Percentiles rank a stretch among this genome's conserved stretches.
Conservation (phyloP, 2,797 vertebrate genomes). For the Mus spretus region DNA sequence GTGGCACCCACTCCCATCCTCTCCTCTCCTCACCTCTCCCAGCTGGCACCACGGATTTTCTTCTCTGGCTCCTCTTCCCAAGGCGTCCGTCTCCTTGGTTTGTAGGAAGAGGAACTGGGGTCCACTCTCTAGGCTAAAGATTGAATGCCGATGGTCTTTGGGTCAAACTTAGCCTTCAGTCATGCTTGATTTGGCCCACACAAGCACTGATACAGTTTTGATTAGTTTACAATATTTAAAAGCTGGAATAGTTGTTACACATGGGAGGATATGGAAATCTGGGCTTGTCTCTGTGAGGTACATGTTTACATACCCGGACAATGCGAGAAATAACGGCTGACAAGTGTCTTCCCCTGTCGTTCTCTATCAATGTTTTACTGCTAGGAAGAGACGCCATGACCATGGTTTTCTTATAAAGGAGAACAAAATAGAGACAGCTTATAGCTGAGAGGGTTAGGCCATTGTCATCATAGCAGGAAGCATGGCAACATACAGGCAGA, state of each 20-base stretch:
- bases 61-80: neutral
- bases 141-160: neutral
- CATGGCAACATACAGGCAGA: neutral
- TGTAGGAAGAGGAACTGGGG: neutral
- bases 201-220: constrained; percentile 44
- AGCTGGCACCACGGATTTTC: neutral
- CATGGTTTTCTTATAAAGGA: neutral
- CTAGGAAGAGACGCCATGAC: neutral
- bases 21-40: neutral
- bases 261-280: constrained; percentile 35
- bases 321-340: neutral
- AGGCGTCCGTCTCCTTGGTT: neutral
- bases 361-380: neutral
- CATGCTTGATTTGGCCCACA: constrained; percentile 65
- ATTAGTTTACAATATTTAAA: constrained; percentile 63
- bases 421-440: neutral
- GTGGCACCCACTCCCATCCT: neutral
- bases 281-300: neutral
- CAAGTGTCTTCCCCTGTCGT: neutral
- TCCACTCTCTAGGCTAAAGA: constrained; percentile 37
- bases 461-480: neutral
- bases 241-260: constrained; percentile 18
- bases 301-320: no score
- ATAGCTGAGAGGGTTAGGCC: neutral
- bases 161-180: constrained; percentile 55